Percentiles rank a stretch among this genome's conserved stretches.
Conservation (phyloP, 2,797 vertebrate genomes). For the Graptemys geographica region DNA sequence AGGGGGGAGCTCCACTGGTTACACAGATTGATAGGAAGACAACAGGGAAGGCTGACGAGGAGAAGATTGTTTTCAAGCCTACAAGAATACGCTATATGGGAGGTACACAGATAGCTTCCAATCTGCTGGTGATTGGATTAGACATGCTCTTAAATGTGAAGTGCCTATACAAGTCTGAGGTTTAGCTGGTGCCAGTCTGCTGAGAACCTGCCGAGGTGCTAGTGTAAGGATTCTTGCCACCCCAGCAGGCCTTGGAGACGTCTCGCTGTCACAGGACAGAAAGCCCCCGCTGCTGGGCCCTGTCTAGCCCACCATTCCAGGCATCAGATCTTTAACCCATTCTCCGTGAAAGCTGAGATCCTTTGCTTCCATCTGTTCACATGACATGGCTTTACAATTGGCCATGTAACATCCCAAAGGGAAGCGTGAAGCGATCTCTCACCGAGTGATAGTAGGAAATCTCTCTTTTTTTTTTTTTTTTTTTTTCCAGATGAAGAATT, state of each 20-base stretch:
- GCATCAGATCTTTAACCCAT: slow-evolving; percentile 64
- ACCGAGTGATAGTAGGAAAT: slow-evolving; percentile 54
- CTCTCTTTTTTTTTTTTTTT: slow-evolving; percentile 4
- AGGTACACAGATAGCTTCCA: slow-evolving; percentile 84
- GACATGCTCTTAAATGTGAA: slow-evolving; percentile 85
- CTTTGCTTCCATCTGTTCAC: slow-evolving; percentile 77
- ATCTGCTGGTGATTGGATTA: slow-evolving; percentile 86
- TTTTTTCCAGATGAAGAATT: slow-evolving; percentile 60
- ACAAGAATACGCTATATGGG: slow-evolving; percentile 84
- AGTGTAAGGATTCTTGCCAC: slow-evolving; percentile 69
- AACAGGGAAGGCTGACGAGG: slow-evolving; percentile 74
- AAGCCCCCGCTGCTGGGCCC: slow-evolving; percentile 67
- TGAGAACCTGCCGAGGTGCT: slow-evolving; percentile 78
- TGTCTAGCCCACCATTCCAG: slow-evolving; percentile 59
- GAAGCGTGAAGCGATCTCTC: slow-evolving; percentile 64
- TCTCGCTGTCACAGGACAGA: slow-evolving; percentile 65
- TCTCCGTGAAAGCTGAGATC: slow-evolving; percentile 76
- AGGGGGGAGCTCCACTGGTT: slow-evolving; percentile 64
- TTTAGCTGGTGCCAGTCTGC: slow-evolving; percentile 77
- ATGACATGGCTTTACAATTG: slow-evolving; percentile 69
- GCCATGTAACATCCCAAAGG: slow-evolving; percentile 66
- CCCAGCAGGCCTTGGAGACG: slow-evolving; percentile 75
- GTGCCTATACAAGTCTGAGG: slow-evolving; percentile 79
- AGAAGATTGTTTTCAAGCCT: slow-evolving; percentile 74
- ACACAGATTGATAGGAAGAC: slow-evolving; percentile 74